Evolutionary conservation across 1,140 invertebrate genomes (phyloP), one percentile per base, ranked within the genome.

Genomic region (Solenopsis invicta): DNA sequence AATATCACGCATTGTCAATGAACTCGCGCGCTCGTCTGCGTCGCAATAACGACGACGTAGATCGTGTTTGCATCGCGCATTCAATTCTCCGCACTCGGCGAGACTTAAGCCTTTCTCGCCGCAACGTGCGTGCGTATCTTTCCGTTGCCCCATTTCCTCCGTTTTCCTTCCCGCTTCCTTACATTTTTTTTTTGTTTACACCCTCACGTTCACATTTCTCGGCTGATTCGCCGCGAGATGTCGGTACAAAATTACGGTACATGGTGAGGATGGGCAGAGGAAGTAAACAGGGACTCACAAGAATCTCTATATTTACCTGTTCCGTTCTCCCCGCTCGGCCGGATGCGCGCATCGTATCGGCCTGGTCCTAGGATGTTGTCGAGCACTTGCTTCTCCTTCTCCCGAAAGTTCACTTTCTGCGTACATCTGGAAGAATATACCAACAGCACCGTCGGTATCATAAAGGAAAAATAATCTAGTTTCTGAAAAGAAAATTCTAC

Each of bases 331-430:
- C 98, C 98, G 77, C 98, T 98, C 62, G 98, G 98, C 94, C 98
- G 96, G 94, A 99, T 99, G 91, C 98, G 96, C 87, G 98, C 98
- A 96, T 99, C 98, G 96, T 99, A 99, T 88, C 97, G 97, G 88
- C 98, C 97, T 85, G 97, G 97, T 88, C 98, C 98, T 90, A 99
- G 96, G 94, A 99, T 99, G 95, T 98, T 97, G 96, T 99, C 98
- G 95, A 99, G 96, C 91, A 99, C 98, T 95, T 98, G 97, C 95
- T 99, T 99, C 96, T 99, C 98, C 95, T 98, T 99, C 96, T 98
- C 98, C 90, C 98, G 96, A 95, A 98, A 98, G 96, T 98, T 98
- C 94, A 97, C 97, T 95, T 97, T 97, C 77, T 2, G 90, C 91
- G 87, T 87, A 89, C 95, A 95, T 95, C 94, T 95, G 91, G 4